Evolutionary conservation across 2,797 vertebrate species (phyloP).

Genomic region (Ceyx erithaca): DNA sequence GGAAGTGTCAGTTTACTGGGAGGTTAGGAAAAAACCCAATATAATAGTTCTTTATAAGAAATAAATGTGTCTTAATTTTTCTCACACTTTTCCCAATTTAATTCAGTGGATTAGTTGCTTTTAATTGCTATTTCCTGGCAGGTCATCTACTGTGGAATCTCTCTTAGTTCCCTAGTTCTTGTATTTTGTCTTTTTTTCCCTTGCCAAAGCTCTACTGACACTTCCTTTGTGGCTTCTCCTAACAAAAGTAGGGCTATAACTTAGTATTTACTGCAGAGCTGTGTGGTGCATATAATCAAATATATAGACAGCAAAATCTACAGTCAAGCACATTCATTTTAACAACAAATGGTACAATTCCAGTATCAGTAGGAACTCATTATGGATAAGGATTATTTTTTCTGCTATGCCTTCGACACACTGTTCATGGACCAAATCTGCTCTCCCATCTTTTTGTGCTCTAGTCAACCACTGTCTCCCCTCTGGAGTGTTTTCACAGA

Average conservation of each 20-base stretch:
- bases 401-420: neutral
- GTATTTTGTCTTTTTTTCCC: neutral
- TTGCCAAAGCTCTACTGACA: neutral
- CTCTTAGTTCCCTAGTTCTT: neutral
- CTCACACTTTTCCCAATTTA: neutral
- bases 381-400: neutral
- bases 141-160: neutral
- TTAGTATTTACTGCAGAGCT: constrained; percentile 19
- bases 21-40: neutral
- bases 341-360: neutral
- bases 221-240: neutral
- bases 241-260: neutral
- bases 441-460: too few relatives aligned
- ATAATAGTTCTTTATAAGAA: neutral
- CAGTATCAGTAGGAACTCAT: neutral
- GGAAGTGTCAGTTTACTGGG: neutral
- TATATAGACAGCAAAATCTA: constrained; percentile 30
- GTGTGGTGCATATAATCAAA: constrained; percentile 8
- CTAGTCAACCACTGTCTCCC: too few relatives aligned
- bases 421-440: too few relatives aligned
- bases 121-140: neutral
- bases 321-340: neutral
- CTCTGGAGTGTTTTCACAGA: too few relatives aligned
- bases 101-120: neutral
- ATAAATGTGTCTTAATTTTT: neutral